A percentile compares a stretch with the other conserved stretches of the same genome.
These are phyloP conservation scores for Torymus tubicola DNA, from an alignment of 2,888 invertebrate species.

Conservation along the genomic window DNA sequence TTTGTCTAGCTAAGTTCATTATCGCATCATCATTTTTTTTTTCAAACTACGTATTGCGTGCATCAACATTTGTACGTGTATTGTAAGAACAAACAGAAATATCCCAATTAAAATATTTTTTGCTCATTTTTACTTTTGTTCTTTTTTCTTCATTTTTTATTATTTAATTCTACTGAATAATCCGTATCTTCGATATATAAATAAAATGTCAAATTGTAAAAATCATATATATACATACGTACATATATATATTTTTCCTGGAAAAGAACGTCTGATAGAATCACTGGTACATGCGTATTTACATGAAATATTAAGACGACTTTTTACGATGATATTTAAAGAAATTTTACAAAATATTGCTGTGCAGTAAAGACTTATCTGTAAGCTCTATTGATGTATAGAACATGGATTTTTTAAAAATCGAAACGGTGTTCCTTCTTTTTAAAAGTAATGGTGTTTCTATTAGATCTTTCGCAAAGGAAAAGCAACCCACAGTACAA, in stretches of 20 bases:
- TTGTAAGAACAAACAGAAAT: slow-evolving; percentile 68
- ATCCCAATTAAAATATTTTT: slow-evolving; percentile 65
- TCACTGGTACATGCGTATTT: slow-evolving; percentile 49
- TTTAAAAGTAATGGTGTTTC: slow-evolving; percentile 57
- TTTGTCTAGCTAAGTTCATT: slow-evolving; percentile 69
- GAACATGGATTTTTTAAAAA: slow-evolving; percentile 35
- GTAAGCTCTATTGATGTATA: slow-evolving; percentile 33
- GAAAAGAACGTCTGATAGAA: slow-evolving; percentile 57
- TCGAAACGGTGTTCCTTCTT: slow-evolving; percentile 52
- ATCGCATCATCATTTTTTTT: slow-evolving; percentile 64
- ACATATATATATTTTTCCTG: slow-evolving; percentile 48
- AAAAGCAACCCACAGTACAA: slow-evolving; percentile 59
- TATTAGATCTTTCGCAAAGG: slow-evolving; percentile 54
- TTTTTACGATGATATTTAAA: slow-evolving; percentile 58
- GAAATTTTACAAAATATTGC: slow-evolving; percentile 52
- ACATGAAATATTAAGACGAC: slow-evolving; percentile 35
- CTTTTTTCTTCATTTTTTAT: slow-evolving; percentile 55
- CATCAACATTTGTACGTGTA: slow-evolving; percentile 61
- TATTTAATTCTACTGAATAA: slow-evolving; percentile 24
- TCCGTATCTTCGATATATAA: slow-evolving; percentile 44
- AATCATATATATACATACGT: slow-evolving; percentile 29
- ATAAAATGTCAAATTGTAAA: slow-evolving; percentile 43
- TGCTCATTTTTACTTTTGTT: slow-evolving; percentile 64
- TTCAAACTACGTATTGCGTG: slow-evolving; percentile 58
- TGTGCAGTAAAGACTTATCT: slow-evolving; percentile 52